A percentile compares a stretch with the other conserved stretches of the same genome.
phyloP scores from a whole-genome alignment of 2,113 vertebrate genomes.

The Mungos mungo region DNA sequence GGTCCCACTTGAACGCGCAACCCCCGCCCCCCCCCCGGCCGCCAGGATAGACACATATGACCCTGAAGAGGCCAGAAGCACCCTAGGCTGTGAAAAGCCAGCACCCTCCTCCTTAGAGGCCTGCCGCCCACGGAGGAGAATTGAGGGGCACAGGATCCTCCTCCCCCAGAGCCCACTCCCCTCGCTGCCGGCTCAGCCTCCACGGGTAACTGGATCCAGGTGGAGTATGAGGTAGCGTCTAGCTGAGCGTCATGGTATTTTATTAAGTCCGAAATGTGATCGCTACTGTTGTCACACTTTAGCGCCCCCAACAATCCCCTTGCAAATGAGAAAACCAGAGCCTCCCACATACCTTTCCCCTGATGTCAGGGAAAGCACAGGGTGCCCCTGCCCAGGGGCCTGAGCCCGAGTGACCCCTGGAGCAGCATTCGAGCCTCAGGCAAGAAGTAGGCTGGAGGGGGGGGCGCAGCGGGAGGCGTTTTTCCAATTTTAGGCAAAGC shows the following conservation, averaged over 20 bases:
- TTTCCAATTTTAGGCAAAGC: slow-evolving; percentile 37
- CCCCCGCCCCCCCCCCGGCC: no score
- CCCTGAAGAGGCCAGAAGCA: not conserved
- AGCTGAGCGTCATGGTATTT: slow-evolving; percentile 83
- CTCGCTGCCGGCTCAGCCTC: slow-evolving; percentile 41
- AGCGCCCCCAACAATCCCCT: slow-evolving; percentile 84
- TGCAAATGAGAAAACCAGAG: slow-evolving; percentile 87
- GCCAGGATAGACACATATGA: not conserved
- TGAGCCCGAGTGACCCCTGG: slow-evolving; percentile 15
- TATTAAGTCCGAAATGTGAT: slow-evolving; percentile 87
- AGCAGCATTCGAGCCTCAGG: slow-evolving; percentile 18
- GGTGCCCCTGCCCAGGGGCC: slow-evolving; percentile 62
- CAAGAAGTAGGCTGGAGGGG: not conserved
- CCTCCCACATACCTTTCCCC: slow-evolving; percentile 82
- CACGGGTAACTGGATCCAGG: slow-evolving; percentile 79
- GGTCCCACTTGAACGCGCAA: not conserved
- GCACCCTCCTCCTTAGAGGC: not conserved
- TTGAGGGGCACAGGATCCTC: not conserved
- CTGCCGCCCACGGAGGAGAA: fast-evolving
- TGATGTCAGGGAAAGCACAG: slow-evolving; percentile 72
- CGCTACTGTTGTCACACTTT: slow-evolving; percentile 86
- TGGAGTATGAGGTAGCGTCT: slow-evolving; percentile 89
- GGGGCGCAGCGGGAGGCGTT: not conserved
- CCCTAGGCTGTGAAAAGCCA: not conserved
- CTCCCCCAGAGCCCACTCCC: slow-evolving; percentile 50